Conservation (phyloP, 2,888 invertebrate species). For the Drosophila stalkeri region DNA sequence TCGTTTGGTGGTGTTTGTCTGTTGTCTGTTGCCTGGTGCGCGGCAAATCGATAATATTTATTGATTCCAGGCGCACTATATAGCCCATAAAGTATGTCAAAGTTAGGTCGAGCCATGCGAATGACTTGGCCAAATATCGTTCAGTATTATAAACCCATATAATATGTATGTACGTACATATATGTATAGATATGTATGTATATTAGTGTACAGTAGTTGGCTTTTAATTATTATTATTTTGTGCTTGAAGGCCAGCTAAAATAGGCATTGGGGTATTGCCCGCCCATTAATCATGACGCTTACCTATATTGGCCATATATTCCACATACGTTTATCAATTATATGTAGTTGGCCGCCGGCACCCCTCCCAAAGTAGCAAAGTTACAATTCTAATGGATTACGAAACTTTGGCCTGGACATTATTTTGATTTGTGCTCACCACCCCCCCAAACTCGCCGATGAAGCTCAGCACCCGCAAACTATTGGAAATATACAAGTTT, state of each 20-base stretch:
- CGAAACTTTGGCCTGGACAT: constrained; percentile 39
- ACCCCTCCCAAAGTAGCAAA: not conserved
- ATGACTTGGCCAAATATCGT: constrained; percentile 30
- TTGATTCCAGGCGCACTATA: constrained; percentile 55
- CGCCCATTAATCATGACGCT: constrained; percentile 62
- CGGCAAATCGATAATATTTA: constrained; percentile 69
- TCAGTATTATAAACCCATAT: constrained; percentile 11
- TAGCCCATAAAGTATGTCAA: constrained; percentile 65
- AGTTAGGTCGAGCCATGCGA: constrained; percentile 67
- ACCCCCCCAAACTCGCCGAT: not conserved
- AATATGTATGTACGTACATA: not conserved
- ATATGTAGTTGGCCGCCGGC: constrained; percentile 7
- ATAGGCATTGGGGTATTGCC: constrained; percentile 27
- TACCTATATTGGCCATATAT: constrained; percentile 12
- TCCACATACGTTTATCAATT: constrained; percentile 43
- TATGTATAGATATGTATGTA: not conserved
- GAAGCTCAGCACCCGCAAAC: constrained; percentile 15
- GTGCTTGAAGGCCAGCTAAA: constrained; percentile 28
- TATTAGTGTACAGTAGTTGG: constrained; percentile 15
- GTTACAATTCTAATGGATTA: constrained; percentile 58
- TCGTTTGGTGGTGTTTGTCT: constrained; percentile 35
- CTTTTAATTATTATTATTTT: constrained; percentile 71
- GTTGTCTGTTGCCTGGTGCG: constrained; percentile 40
- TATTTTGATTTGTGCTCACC: constrained; percentile 46
- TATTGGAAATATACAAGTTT: not conserved